phyloP scores from a whole-genome alignment of 1,140 invertebrate genomes.

The Drosophila insularis region DNA sequence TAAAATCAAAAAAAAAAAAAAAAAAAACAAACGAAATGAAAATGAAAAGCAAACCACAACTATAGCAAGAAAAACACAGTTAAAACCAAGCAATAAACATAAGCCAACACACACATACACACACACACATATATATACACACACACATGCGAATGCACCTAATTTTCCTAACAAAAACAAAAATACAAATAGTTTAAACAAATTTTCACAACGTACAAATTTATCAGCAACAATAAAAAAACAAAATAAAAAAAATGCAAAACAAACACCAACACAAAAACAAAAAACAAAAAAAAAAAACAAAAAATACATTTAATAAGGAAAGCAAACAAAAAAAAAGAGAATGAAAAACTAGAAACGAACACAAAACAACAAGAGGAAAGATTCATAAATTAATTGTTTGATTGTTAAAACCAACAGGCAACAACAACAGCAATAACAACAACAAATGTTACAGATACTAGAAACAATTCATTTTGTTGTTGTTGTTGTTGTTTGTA shows the following conservation, averaged over 20 bases:
- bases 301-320: slow-evolving; percentile 11
- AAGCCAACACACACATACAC: slow-evolving; percentile 64
- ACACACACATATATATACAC: slow-evolving; percentile 31
- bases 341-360: slow-evolving; percentile 21
- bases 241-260: slow-evolving; percentile 36
- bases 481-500: slow-evolving; percentile 41
- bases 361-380: slow-evolving; percentile 10
- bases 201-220: slow-evolving; percentile 74
- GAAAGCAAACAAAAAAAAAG: slow-evolving; percentile 7
- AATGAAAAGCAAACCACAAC: slow-evolving; percentile 36
- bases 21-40: slow-evolving; percentile 45
- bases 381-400: slow-evolving; percentile 45
- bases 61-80: slow-evolving; percentile 43
- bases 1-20: slow-evolving; percentile 27
- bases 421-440: too few relatives aligned
- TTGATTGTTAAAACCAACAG: slow-evolving; percentile 47
- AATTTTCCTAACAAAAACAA: slow-evolving; percentile 29
- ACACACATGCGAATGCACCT: slow-evolving; percentile 21
- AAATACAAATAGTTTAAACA: slow-evolving; percentile 66
- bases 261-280: slow-evolving; percentile 34
- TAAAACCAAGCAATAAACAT: slow-evolving; percentile 60
- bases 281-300: slow-evolving; percentile 17
- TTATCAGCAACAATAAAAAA: slow-evolving; percentile 59
- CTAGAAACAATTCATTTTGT: too few relatives aligned
- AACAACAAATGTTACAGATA: slow-evolving; percentile 12